phyloP scores from a whole-genome alignment of 2,113 vertebrate genomes.

The Podarcis raffonei region DNA sequence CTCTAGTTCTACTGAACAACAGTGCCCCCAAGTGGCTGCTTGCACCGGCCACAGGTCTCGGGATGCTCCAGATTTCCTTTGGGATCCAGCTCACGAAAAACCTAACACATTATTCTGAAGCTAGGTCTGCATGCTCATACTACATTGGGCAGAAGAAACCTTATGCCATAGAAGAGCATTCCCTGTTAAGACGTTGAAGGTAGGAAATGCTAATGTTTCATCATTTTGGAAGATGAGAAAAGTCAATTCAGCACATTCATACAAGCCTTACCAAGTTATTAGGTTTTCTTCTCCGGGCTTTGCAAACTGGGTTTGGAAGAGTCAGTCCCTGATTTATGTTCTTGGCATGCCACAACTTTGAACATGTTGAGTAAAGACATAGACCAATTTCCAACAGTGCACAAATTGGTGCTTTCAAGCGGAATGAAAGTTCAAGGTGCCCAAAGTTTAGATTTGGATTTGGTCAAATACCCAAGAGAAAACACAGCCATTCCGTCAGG shows the following conservation, averaged over 20 bases:
- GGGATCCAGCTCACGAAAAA: constrained; percentile 30
- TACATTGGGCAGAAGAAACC: neutral
- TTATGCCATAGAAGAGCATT: too few species aligned
- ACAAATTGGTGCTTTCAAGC: neutral
- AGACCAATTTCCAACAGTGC: neutral
- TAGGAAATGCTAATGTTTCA: neutral
- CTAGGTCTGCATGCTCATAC: neutral
- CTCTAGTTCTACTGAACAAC: constrained; percentile 45
- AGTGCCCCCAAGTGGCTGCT: constrained; percentile 74
- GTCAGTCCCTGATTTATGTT: neutral
- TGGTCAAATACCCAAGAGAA: neutral
- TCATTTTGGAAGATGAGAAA: neutral
- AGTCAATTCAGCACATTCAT: neutral
- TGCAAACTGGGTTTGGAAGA: neutral
- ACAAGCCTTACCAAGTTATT: neutral
- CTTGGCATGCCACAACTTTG: neutral
- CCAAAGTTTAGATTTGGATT: neutral
- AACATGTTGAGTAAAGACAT: neutral
- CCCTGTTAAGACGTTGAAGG: neutral
- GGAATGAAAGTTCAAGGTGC: neutral
- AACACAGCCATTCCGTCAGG: neutral
- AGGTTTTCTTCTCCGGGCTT: neutral
- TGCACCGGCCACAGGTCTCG: constrained; percentile 12
- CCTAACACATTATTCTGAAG: neutral
- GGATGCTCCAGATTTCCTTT: constrained; percentile 27